These are phyloP conservation scores for Zophobas atratus DNA, from an alignment of 1,140 invertebrate species.

Conservation along the genomic window DNA sequence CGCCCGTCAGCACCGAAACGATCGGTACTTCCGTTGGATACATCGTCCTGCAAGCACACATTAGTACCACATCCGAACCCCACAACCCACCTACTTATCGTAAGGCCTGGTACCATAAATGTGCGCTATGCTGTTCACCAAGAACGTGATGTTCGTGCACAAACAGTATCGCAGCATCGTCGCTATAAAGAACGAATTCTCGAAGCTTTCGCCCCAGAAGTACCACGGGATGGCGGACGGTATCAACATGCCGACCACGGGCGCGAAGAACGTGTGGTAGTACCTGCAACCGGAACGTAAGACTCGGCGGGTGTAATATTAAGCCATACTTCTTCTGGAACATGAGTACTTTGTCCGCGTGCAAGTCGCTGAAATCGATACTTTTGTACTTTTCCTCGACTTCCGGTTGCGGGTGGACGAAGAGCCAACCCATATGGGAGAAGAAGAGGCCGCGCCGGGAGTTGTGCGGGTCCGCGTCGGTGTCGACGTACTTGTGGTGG, in stretches of 20 bases:
- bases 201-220: conserved; percentile 69
- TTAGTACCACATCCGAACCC: conserved; percentile 43
- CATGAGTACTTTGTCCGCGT: conserved; percentile 80
- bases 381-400: conserved; percentile 84
- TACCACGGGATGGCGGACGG: conserved; percentile 82
- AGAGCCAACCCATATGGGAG: conserved; percentile 93
- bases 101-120: conserved; percentile 78
- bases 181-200: conserved; percentile 8
- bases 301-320: not conserved
- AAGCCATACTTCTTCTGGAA: conserved; percentile 73
- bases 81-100: conserved; percentile 70
- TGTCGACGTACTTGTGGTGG: conserved; percentile 94
- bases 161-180: conserved; percentile 69
- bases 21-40: conserved; percentile 81
- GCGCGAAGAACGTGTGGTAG: conserved; percentile 78
- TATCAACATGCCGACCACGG: conserved; percentile 81
- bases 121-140: conserved; percentile 82
- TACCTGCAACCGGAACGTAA: conserved; percentile 70
- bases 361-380: conserved; percentile 87
- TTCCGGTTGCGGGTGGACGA: conserved; percentile 89
- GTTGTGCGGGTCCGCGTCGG: conserved; percentile 93
- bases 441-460: conserved; percentile 92
- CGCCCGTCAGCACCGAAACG: conserved; percentile 75
- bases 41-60: conserved; percentile 73
- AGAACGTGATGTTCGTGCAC: conserved; percentile 78